Conservation (phyloP, 2,888 invertebrate species). For the Mellilla xanthometata region DNA sequence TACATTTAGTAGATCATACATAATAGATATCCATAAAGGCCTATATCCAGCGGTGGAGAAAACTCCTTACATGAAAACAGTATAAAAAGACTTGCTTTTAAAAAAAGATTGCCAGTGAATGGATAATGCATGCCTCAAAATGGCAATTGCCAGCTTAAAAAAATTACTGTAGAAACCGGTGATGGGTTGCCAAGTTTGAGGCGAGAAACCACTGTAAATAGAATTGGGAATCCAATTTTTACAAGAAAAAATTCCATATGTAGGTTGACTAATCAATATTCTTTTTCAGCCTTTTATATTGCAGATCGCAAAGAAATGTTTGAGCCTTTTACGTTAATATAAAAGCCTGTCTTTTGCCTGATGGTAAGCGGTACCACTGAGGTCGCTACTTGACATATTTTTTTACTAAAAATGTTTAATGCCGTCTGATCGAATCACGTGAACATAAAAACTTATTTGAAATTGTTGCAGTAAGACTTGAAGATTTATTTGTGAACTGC, state of each 20-base stretch:
- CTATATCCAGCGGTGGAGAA: conserved; percentile 1
- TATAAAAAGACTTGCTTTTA: conserved; percentile 20
- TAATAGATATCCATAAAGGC: background rate
- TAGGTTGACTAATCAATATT: conserved; percentile 33
- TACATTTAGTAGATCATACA: background rate
- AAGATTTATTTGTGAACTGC: no score
- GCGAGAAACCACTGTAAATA: conserved; percentile 15
- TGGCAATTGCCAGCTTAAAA: conserved; percentile 24
- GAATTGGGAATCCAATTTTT: background rate
- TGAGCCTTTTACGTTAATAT: background rate
- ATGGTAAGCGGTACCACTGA: no score
- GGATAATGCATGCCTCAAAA: conserved; percentile 40
- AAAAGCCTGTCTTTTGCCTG: no score
- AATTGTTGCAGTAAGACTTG: no score
- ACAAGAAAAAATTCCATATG: conserved; percentile 22
- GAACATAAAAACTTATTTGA: no score
- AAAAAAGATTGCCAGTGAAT: no score
- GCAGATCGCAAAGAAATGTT: conserved; percentile 8
- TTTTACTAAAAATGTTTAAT: no score
- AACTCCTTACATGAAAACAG: background rate
- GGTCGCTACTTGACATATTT: no score
- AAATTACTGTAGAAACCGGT: conserved; percentile 32
- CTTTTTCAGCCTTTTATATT: conserved; percentile 34
- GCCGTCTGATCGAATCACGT: no score
- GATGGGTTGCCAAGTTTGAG: conserved; percentile 34